Evolutionary conservation across 2,888 invertebrate genomes (phyloP), one percentile per base, ranked within the genome.

Genomic region (Amiota minor): DNA sequence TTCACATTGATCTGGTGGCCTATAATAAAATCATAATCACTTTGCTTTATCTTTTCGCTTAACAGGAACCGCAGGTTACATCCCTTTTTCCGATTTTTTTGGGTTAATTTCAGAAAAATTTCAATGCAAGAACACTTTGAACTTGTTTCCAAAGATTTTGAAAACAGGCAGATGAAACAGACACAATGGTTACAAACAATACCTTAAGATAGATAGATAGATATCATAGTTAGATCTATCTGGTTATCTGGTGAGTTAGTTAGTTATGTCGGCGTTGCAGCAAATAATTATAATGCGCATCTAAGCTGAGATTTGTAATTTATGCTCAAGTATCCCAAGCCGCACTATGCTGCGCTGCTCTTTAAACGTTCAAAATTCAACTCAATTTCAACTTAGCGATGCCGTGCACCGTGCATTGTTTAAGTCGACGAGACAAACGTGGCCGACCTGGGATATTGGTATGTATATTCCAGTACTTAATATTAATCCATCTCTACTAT

Each of bases 11-110:
- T 65, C 76, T 75, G 35, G 35, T 35, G 35, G 69, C 67, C 73
- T 74, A 80, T 84, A 81, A 84, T 85, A 85, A 87, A 85, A 81
- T 81, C 82, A 87, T 87, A 85, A 87, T 87, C 82, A 87, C 84
- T 79, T 76, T 23, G 35, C 70, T 56, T 67, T 72, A 59, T 67
- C 72, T 46, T 16, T 35, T 18, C 35, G 49, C 67, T n/a, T 56
- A 47, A 46, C 67, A 67, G 62, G 70, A 64, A 35, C 64, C 55
- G 55, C 35, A 49, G 18, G 49, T 47, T 18, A 16, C 65, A n/a
- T 23, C 67, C 67, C 67, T 20, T 68, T 50, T 50, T 16, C 20
- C 50, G 53, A 35, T 35, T 35, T 35, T 35, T 3, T 35, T 35
- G 2, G 35, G 2, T 6, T 35, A 35, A 35, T 8, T 35, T 35